Evolutionary conservation across 2,797 vertebrate species (phyloP), one percentile per base, ranked within the genome.

Genomic region (Sciaenops ocellatus): DNA sequence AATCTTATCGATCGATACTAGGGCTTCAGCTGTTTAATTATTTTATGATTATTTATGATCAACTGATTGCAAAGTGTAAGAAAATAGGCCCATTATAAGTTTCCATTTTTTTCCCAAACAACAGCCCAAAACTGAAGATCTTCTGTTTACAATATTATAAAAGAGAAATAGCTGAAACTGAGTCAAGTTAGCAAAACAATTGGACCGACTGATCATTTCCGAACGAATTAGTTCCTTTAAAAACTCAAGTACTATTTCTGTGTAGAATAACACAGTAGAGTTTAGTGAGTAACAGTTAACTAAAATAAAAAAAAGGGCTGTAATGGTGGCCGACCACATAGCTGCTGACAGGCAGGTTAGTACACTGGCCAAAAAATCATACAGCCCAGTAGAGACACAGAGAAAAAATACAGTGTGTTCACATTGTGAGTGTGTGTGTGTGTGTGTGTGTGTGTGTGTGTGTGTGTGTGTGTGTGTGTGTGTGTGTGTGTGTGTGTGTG

Each of bases 271-370:
- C 83, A 67, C 78, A 30, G 55, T 26, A 74, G 67, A 79, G 82
- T 86, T 90, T 72, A 79, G 6, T 24, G 47, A 64, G 41, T 71
- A 57, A 85, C 57, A 79, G 65, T 38, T 38, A 38, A 38, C 34
- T 38, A 38, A 38, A 84, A 68, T 73, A 82, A 86, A 82, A 85
- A 69, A 78, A 80, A 69, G 3, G 3, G 78, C 68, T 67, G 77
- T 83, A 57, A 57, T 17, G 48, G 59, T 73, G 76, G 63, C 62
- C 38, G 65, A 71, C 84, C 82, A 77, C 82, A 79, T 84, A 89
- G 84, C 76, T 72, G 52, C 74, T 89, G 87, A 80, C 86, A 85
- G 78, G 55, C 73, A 86, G 84, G 84, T 82, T 65, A 85, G 83
- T 78, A 81, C 75, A 73, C 64, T 20, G 85, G 79, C 76, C 82